phyloP scores from a whole-genome alignment of 2,797 vertebrate genomes.

The Channallabes apus region DNA sequence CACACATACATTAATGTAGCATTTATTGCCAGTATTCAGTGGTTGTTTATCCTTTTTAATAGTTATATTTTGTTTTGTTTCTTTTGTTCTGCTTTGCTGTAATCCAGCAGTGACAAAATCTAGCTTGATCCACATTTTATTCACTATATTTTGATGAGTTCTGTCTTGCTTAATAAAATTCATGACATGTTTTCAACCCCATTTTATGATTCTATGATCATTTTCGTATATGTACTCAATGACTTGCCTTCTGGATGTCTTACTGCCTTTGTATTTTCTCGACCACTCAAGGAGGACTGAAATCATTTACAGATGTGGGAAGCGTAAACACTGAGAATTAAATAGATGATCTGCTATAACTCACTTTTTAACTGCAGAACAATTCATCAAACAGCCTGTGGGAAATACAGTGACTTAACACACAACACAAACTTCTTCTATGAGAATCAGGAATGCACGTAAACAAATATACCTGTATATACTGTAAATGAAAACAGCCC shows the following conservation, averaged over 20 bases:
- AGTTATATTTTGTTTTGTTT: too few relatives aligned
- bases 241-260: not conserved
- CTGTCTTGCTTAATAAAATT: too few relatives aligned
- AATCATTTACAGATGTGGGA: constrained; percentile 38
- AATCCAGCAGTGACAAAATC: too few relatives aligned
- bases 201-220: not conserved
- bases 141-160: too few relatives aligned
- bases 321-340: constrained; percentile 39
- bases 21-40: too few relatives aligned
- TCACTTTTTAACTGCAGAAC: constrained; percentile 19
- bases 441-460: not conserved
- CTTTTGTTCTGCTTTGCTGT: too few relatives aligned
- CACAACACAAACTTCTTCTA: not conserved
- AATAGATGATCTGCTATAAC: not conserved
- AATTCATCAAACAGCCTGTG: constrained; percentile 37
- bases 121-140: too few relatives aligned
- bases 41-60: too few relatives aligned
- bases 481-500: not conserved
- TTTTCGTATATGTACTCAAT: not conserved
- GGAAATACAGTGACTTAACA: not conserved
- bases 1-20: too few relatives aligned
- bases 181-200: not conserved
- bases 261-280: not conserved
- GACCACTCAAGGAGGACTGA: not conserved
- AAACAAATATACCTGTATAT: not conserved